Conservation (phyloP, 92 coral and sea anemone species). For the Ricordea florida region DNA sequence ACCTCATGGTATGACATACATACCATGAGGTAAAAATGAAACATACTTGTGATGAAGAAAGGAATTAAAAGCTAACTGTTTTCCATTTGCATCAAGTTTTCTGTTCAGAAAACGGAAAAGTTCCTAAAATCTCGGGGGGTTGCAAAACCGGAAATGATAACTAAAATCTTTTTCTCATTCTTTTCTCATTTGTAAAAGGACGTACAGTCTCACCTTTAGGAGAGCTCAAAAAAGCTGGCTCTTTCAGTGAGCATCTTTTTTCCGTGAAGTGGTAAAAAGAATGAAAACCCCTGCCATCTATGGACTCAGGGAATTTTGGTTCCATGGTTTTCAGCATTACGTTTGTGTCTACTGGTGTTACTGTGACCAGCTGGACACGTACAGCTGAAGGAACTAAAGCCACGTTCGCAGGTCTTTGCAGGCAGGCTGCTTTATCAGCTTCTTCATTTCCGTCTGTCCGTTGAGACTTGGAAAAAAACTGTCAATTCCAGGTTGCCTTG, state of each 20-base stretch:
- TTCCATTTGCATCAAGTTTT: slow-evolving; percentile 4
- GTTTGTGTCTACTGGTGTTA: slow-evolving; percentile 38
- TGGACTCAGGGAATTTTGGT: slow-evolving; percentile 25
- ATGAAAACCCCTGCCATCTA: slow-evolving; percentile 17
- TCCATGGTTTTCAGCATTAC: slow-evolving; percentile 20
- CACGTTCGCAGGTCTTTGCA: slow-evolving; percentile 24
- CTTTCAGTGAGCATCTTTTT: slow-evolving; percentile 13
- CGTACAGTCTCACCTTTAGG: slow-evolving; percentile 26
- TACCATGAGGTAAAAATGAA: no score
- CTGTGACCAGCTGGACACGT: no score
- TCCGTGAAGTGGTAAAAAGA: slow-evolving; percentile 24
- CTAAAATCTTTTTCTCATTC: neutral
- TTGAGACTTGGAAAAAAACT: slow-evolving; percentile 40
- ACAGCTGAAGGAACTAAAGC: slow-evolving; percentile 33
- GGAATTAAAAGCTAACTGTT: neutral
- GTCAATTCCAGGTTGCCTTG: slow-evolving; percentile 35
- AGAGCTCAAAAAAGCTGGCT: slow-evolving; percentile 40
- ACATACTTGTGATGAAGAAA: no score
- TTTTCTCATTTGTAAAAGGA: neutral
- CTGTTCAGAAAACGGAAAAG: neutral
- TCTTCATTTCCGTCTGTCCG: slow-evolving; percentile 38
- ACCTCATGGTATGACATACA: no score
- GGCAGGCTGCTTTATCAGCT: slow-evolving; percentile 32
- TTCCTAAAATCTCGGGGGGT: neutral
- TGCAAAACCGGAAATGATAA: neutral